Evolutionary conservation across 2,113 vertebrate genomes (phyloP).

Genomic region (Xyrauchen texanus): DNA sequence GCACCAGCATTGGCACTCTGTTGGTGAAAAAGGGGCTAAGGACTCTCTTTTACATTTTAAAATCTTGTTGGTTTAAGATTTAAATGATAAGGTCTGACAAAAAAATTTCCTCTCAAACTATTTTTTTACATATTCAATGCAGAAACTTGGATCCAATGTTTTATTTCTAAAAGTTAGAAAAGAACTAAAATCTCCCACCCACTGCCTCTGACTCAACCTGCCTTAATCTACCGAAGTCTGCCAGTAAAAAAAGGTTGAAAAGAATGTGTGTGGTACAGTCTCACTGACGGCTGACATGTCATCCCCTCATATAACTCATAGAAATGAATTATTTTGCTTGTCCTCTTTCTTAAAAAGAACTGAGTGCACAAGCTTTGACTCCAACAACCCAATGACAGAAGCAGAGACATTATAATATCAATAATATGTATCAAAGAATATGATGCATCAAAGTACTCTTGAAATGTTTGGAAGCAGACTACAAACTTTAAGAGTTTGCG

Average conservation of each 20-base stretch:
- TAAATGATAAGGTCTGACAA: constrained; percentile 11
- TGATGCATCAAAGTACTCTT: background rate
- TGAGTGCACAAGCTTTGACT: background rate
- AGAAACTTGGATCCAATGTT: background rate
- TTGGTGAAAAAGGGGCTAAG: too few relatives aligned
- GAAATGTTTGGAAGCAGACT: background rate
- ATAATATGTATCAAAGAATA: background rate
- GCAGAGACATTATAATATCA: background rate
- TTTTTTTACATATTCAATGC: constrained; percentile 23
- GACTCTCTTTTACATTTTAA: too few relatives aligned
- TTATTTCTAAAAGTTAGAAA: constrained; percentile 23
- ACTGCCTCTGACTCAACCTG: constrained; percentile 47
- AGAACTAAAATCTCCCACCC: constrained; percentile 39
- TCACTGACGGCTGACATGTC: constrained; percentile 36
- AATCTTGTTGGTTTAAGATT: background rate
- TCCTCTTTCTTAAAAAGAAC: constrained; percentile 26
- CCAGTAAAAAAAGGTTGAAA: constrained; percentile 11
- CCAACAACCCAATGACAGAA: background rate
- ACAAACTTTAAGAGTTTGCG: background rate
- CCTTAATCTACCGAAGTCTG: constrained; percentile 35
- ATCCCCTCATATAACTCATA: constrained; percentile 27
- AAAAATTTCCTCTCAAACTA: background rate
- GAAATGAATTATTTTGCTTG: constrained; percentile 6
- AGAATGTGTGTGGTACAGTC: constrained; percentile 30
- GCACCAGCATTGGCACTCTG: too few relatives aligned